phyloP scores from a whole-genome alignment of 2,113 vertebrate species.

The Laterallus jamaicensis region DNA sequence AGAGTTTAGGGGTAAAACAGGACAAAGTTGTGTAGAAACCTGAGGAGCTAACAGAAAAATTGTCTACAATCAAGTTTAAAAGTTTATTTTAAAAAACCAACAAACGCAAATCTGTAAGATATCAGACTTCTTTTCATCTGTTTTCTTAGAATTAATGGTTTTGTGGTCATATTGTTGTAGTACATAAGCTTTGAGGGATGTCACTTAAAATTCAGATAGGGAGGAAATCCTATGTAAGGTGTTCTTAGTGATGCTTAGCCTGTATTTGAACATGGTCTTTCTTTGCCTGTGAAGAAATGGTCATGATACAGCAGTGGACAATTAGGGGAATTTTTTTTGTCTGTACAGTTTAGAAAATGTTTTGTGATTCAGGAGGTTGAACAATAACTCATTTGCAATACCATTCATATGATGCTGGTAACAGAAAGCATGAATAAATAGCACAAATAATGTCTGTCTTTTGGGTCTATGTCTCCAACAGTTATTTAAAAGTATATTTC shows the following conservation, averaged over 20 bases:
- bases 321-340: background rate
- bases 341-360: background rate
- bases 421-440: background rate
- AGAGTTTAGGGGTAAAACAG: accelerated
- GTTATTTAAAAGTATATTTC: background rate
- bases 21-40: background rate
- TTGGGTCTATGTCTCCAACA: background rate
- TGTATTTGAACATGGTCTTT: background rate
- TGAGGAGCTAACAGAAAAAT: background rate
- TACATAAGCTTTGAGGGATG: background rate
- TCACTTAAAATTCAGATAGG: too few relatives aligned
- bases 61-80: background rate
- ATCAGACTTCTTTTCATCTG: background rate
- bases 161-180: background rate
- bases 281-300: background rate
- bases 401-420: background rate
- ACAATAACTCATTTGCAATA: background rate
- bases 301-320: background rate
- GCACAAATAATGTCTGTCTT: background rate
- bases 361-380: background rate
- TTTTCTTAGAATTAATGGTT: background rate
- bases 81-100: background rate
- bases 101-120: background rate
- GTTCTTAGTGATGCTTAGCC: background rate
- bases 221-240: background rate